A percentile compares a stretch with the other conserved stretches of the same genome.
Conservation (phyloP, 30 jellyfish, hydroid and myxozoan species). For the Cassiopea andromeda region DNA sequence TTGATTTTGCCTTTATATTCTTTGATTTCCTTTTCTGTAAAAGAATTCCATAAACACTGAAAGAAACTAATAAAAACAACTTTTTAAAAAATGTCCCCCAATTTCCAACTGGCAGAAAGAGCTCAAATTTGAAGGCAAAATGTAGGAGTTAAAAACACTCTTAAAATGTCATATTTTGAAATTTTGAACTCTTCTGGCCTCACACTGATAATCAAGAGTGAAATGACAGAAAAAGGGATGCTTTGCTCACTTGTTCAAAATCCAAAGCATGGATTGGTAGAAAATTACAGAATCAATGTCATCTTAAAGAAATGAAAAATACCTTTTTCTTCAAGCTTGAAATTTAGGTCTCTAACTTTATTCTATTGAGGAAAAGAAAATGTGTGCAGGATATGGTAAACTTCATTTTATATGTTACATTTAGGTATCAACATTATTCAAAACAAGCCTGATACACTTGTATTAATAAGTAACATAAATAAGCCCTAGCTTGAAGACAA, state of each 20-base stretch:
- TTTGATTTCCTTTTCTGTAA: conserved; percentile 37
- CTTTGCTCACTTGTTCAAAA: neutral
- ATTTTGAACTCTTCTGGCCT: too few relatives aligned
- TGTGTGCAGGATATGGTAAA: too few relatives aligned
- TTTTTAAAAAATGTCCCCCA: too few relatives aligned
- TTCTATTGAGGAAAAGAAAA: neutral
- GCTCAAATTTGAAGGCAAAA: too few relatives aligned
- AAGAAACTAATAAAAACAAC: neutral
- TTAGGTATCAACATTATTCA: too few relatives aligned
- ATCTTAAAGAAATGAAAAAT: neutral
- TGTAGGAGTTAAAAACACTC: neutral
- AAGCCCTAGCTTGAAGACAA: too few relatives aligned
- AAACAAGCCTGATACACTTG: too few relatives aligned
- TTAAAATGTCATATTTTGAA: neutral
- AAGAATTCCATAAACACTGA: neutral
- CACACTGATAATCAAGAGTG: too few relatives aligned
- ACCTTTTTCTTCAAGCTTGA: conserved; percentile 14
- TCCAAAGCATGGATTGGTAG: neutral
- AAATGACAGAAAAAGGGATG: neutral
- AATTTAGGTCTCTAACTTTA: neutral
- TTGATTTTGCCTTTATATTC: conserved; percentile 25
- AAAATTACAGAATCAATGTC: neutral
- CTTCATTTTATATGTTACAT: too few relatives aligned
- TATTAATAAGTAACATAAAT: too few relatives aligned
- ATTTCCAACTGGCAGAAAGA: too few relatives aligned